Evolutionary conservation across 2,113 vertebrate species (phyloP), one percentile per base, ranked within the genome.

Genomic region (Rhombomys opimus): DNA sequence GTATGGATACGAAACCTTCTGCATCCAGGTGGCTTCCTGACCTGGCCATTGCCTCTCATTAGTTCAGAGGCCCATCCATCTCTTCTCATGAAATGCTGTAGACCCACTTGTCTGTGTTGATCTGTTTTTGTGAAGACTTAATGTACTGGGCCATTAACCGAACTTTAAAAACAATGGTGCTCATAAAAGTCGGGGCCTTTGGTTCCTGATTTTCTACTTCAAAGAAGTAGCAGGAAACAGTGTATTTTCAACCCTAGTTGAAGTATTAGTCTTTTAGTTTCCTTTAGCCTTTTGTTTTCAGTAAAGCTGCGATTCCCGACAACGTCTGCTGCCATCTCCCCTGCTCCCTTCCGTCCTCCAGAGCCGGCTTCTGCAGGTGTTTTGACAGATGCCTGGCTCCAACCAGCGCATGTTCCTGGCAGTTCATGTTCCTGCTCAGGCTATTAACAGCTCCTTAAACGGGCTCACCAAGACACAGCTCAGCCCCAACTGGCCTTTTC

Each of bases 331-430:
- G 54, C 11, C 54, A 14, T 14, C 23, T 72, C 25, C 18, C 25
- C 27, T 75, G 72, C 75, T 38, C 0, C 61, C 73, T 59, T 54
- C 61, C 75, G 41, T 52, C 18, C 54, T 86, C 7, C 35, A 41
- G 59, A 38, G 87, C 52, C 5, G 0, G 12, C 32, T 3, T 68
- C 82, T 57, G 17, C 38, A 30, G 93, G 67, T 90, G 81, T 92
- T 85, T 54, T 88, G 94, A 81, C 86, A 87, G 89, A 63, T 46
- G 93, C 41, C n/a, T 81, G 91, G 38, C 67, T 85, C 41, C 0
- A 1, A 6, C 7, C 0, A 22, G 52, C 46, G 27, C 72, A 22
- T 6, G 67, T 38, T 88, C 38, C 59, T 2, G 0, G 7, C 59
- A 81, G 41, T 14, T 52, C 82, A 0, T 50, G 91, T 63, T 86